Conservation (phyloP, 2,888 invertebrate species). For the Scaptomyza tumidula region DNA sequence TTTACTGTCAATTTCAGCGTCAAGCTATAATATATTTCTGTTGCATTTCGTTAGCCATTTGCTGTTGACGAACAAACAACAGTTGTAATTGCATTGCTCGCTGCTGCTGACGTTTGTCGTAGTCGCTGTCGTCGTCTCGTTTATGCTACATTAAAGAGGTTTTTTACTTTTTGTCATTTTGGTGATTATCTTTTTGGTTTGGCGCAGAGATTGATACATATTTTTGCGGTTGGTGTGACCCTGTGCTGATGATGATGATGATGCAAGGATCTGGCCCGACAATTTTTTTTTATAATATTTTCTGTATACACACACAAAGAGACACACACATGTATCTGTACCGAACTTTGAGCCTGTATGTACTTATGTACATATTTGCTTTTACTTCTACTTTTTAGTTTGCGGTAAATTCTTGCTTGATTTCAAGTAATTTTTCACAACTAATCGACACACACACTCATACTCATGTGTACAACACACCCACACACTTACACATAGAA, state of each 20-base stretch:
- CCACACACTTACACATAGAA: slow-evolving; percentile 80
- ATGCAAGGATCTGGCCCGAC: slow-evolving; percentile 69
- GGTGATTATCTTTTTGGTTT: slow-evolving; percentile 61
- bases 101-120: slow-evolving; percentile 71
- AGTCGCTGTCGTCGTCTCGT: slow-evolving; percentile 51
- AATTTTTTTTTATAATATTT: slow-evolving; percentile 54
- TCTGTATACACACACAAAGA: slow-evolving; percentile 62
- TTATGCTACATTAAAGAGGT: slow-evolving; percentile 62
- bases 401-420: slow-evolving; percentile 54
- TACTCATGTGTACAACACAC: slow-evolving; percentile 53
- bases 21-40: slow-evolving; percentile 7
- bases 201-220: slow-evolving; percentile 26
- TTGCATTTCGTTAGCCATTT: slow-evolving; percentile 4
- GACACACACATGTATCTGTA: slow-evolving; percentile 54
- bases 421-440: slow-evolving; percentile 60
- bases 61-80: slow-evolving; percentile 12
- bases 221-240: slow-evolving; percentile 13
- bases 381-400: slow-evolving; percentile 48
- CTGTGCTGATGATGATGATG: slow-evolving; percentile 50
- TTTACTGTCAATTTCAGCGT: slow-evolving; percentile 13
- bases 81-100: slow-evolving; percentile 43
- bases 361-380: slow-evolving; percentile 38
- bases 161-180: slow-evolving; percentile 42
- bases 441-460: slow-evolving; percentile 49
- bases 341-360: slow-evolving; percentile 61